phyloP scores from a whole-genome alignment of 1,140 invertebrate species.

The Trypoxylus dichotomus region DNA sequence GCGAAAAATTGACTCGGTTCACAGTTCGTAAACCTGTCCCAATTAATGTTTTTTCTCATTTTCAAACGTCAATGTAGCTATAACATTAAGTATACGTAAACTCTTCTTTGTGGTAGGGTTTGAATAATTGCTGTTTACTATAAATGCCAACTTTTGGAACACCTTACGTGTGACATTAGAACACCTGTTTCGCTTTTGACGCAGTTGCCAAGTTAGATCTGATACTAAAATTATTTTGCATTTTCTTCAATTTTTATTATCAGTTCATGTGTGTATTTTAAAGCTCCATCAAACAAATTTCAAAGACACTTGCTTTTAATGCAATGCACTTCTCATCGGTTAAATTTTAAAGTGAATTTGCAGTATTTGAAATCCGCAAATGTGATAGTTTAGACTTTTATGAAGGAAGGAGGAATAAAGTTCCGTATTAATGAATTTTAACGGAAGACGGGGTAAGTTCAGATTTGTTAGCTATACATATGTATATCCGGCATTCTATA shows the following conservation, averaged over 20 bases:
- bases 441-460: too few relatives aligned
- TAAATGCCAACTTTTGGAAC: slow-evolving; percentile 21
- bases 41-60: not conserved
- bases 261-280: not conserved
- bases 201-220: slow-evolving; percentile 11
- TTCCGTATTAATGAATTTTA: too few relatives aligned
- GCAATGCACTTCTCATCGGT: not conserved
- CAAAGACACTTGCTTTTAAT: not conserved
- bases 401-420: too few relatives aligned
- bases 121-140: slow-evolving; percentile 17
- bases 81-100: not conserved
- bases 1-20: not conserved
- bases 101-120: not conserved
- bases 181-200: slow-evolving; percentile 8
- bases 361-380: too few relatives aligned
- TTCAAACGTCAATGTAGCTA: not conserved
- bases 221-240: slow-evolving; percentile 1
- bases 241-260: slow-evolving; percentile 8
- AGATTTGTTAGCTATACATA: too few relatives aligned
- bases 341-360: too few relatives aligned
- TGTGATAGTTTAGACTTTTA: too few relatives aligned
- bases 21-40: not conserved
- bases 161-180: slow-evolving; percentile 19
- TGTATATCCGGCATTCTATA: too few relatives aligned
- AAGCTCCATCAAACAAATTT: not conserved